Conservation (phyloP, 2,888 invertebrate genomes). For the Agonum fuliginosum region DNA sequence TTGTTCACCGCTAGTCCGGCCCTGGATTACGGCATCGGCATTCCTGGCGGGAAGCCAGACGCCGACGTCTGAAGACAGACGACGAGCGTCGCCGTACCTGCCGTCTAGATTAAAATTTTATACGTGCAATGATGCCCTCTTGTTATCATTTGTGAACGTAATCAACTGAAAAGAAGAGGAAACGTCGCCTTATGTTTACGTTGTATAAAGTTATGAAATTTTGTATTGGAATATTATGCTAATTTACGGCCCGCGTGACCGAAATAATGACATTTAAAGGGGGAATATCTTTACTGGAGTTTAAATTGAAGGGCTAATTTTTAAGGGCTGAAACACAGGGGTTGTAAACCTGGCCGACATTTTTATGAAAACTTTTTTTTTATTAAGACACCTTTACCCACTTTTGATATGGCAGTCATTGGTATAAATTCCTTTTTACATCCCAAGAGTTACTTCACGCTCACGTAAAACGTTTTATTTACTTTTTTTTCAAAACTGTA, state of each 20-base stretch:
- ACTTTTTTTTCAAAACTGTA: no score
- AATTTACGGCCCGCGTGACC: conserved; percentile 25
- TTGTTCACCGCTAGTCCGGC: background rate
- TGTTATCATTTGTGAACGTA: conserved; percentile 47
- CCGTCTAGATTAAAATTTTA: conserved; percentile 49
- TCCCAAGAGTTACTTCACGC: no score
- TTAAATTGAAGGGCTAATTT: conserved; percentile 22
- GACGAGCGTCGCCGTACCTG: conserved; percentile 8
- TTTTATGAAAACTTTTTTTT: no score
- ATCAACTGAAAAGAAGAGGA: conserved; percentile 3
- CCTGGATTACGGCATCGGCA: background rate
- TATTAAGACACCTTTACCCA: no score
- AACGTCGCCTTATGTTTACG: conserved; percentile 26
- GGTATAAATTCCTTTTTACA: no score
- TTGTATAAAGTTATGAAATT: background rate
- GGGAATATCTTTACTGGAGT: conserved; percentile 16
- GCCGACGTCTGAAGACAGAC: background rate
- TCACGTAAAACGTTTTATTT: no score
- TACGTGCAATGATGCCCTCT: conserved; percentile 38
- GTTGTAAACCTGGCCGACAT: no score
- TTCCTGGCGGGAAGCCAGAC: conserved; percentile 40
- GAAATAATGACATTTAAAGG: conserved; percentile 23
- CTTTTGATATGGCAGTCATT: no score
- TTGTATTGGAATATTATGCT: conserved; percentile 38
- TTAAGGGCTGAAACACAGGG: background rate